These are phyloP conservation scores for Dioctria linearis DNA, from an alignment of 2,888 invertebrate genomes.

Conservation along the genomic window DNA sequence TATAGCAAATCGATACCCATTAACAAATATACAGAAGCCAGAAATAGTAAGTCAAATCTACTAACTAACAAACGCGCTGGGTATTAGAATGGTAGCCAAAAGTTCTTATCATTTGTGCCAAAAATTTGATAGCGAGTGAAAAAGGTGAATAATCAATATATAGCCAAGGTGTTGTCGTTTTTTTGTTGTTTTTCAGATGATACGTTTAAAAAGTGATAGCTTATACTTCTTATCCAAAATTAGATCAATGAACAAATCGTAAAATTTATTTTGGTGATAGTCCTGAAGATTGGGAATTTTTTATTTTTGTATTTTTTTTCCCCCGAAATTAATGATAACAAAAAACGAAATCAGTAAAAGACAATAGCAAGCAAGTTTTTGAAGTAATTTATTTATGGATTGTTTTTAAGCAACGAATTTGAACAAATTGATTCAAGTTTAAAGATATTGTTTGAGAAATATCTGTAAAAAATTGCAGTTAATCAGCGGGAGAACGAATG, in stretches of 20 bases:
- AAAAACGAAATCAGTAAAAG: too few species aligned
- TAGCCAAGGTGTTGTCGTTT: not conserved
- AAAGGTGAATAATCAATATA: not conserved
- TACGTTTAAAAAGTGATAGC: not conserved
- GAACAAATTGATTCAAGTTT: too few species aligned
- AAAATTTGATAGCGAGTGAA: conserved; percentile 10
- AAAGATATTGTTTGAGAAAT: too few species aligned
- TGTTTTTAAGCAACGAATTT: too few species aligned
- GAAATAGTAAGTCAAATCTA: not conserved
- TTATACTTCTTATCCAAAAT: not conserved
- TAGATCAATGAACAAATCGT: not conserved
- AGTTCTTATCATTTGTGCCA: not conserved
- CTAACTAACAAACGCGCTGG: not conserved
- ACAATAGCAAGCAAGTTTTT: too few species aligned
- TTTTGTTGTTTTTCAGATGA: not conserved
- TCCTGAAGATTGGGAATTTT: not conserved
- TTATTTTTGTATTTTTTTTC: too few species aligned
- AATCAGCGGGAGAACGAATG: too few species aligned
- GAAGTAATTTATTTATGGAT: too few species aligned
- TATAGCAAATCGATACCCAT: conserved; percentile 9
- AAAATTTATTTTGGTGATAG: not conserved
- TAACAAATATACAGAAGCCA: conserved; percentile 19
- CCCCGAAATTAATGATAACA: too few species aligned
- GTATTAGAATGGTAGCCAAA: conserved; percentile 1
- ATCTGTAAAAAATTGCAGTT: too few species aligned